Evolutionary conservation across 2,888 invertebrate genomes (phyloP).

Genomic region (Neoaliturus tenellus): DNA sequence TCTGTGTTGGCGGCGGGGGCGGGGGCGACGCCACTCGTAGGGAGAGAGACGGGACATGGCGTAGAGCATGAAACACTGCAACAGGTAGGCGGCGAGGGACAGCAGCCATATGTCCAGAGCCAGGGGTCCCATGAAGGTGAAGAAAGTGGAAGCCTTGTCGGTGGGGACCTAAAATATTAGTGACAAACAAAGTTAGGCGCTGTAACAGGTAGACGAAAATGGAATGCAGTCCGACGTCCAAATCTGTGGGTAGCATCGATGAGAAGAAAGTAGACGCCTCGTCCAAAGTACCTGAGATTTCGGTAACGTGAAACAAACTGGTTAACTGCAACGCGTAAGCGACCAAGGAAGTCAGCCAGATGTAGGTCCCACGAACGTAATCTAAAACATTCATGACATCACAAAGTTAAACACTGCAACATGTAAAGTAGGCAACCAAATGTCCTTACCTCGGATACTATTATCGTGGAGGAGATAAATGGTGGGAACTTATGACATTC

Average conservation of each 20-base stretch:
- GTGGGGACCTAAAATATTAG: constrained; percentile 76
- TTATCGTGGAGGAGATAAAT: no score
- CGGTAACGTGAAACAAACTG: constrained; percentile 28
- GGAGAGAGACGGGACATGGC: constrained; percentile 78
- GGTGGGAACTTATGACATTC: no score
- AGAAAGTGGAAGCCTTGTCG: constrained; percentile 77
- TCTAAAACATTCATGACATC: no score
- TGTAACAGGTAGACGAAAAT: not conserved
- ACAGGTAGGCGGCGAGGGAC: constrained; percentile 77
- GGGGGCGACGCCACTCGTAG: constrained; percentile 75
- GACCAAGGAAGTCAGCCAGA: constrained; percentile 77
- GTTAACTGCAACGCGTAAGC: not conserved
- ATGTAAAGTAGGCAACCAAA: no score
- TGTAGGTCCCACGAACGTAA: constrained; percentile 81
- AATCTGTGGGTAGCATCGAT: constrained; percentile 79
- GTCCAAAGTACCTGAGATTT: constrained; percentile 77
- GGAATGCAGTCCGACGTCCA: constrained; percentile 81
- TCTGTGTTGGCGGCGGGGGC: constrained; percentile 48
- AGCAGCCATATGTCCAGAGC: constrained; percentile 81
- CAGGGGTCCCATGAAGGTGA: constrained; percentile 81
- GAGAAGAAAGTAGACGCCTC: constrained; percentile 79
- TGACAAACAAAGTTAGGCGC: not conserved
- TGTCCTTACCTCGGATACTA: no score
- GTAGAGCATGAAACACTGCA: constrained; percentile 73
- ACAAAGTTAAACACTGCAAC: no score